Evolutionary conservation across 2,113 vertebrate species (phyloP).

Genomic region (Puma concolor): DNA sequence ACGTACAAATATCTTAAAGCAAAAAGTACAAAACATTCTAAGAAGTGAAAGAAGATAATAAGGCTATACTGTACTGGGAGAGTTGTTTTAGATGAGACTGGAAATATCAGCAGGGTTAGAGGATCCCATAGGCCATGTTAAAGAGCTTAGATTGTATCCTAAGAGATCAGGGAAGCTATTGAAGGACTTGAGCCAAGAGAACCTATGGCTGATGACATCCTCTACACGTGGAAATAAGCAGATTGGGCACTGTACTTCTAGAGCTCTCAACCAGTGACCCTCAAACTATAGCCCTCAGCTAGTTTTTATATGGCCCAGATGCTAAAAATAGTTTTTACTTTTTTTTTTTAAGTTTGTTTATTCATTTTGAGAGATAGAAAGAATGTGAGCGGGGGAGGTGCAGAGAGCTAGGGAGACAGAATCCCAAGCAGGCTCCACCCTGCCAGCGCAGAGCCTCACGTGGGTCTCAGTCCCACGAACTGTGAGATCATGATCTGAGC

Average conservation of each 20-base stretch:
- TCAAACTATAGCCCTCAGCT: not conserved
- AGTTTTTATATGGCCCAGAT: slow-evolving; percentile 21
- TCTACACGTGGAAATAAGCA: not conserved
- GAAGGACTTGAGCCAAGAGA: slow-evolving; percentile 36
- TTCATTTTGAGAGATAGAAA: too few relatives aligned
- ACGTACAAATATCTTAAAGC: not conserved
- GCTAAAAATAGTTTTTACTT: slow-evolving; percentile 38
- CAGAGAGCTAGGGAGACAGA: too few relatives aligned
- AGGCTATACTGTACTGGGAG: not conserved
- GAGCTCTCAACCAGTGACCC: not conserved
- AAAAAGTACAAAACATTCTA: slow-evolving; percentile 5
- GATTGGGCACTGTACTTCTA: not conserved
- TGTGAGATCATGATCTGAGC: too few relatives aligned
- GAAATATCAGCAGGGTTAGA: not conserved
- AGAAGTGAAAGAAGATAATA: slow-evolving; percentile 15
- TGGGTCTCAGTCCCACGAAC: too few relatives aligned
- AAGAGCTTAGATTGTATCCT: not conserved
- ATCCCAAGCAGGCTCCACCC: too few relatives aligned
- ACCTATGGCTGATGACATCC: not conserved
- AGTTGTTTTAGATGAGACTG: not conserved
- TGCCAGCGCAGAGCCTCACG: too few relatives aligned
- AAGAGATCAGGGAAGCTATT: not conserved
- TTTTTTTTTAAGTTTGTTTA: not conserved
- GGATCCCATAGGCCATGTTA: not conserved
- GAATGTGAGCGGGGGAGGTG: too few relatives aligned